A percentile compares a stretch with the other conserved stretches of the same genome.
Evolutionary conservation across 1,140 invertebrate species (phyloP).

Genomic region (Brachionus koreanus): DNA sequence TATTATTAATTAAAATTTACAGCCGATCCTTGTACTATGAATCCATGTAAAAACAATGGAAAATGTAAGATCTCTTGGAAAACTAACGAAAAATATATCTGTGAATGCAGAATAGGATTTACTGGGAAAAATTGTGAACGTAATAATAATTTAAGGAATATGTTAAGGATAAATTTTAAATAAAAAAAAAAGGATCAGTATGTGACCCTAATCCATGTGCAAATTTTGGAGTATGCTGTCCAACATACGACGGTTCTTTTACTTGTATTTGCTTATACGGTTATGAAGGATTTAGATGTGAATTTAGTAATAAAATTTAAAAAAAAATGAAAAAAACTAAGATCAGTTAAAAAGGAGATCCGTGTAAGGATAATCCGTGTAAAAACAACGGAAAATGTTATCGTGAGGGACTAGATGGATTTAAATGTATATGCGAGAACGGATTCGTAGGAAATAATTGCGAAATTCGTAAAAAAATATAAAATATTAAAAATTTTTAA

Average conservation of each 20-base stretch:
- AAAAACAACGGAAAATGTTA: slow-evolving; percentile 9
- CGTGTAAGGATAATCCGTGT: not conserved
- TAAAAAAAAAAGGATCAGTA: not conserved
- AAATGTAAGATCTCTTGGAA: slow-evolving; percentile 43
- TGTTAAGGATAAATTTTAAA: not conserved
- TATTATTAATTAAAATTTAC: not conserved
- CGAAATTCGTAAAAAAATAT: not conserved
- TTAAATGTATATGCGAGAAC: slow-evolving; percentile 45
- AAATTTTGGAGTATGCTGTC: not conserved
- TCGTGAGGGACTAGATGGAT: slow-evolving; percentile 28
- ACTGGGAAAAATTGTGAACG: slow-evolving; percentile 47
- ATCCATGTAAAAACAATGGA: slow-evolving; percentile 39
- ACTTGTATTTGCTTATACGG: not conserved
- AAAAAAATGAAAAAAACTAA: not conserved
- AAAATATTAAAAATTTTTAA: not conserved
- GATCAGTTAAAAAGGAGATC: not conserved
- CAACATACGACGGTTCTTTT: not conserved
- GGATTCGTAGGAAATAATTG: slow-evolving; percentile 45
- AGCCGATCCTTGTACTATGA: not conserved
- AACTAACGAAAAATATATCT: slow-evolving; percentile 47
- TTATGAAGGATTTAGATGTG: slow-evolving; percentile 13
- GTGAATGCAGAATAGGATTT: slow-evolving; percentile 49
- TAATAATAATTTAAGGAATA: not conserved
- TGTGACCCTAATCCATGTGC: not conserved
- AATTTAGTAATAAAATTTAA: not conserved